These are phyloP conservation scores for Sardinella longiceps DNA, from an alignment of 2,797 vertebrate species.

Conservation along the genomic window DNA sequence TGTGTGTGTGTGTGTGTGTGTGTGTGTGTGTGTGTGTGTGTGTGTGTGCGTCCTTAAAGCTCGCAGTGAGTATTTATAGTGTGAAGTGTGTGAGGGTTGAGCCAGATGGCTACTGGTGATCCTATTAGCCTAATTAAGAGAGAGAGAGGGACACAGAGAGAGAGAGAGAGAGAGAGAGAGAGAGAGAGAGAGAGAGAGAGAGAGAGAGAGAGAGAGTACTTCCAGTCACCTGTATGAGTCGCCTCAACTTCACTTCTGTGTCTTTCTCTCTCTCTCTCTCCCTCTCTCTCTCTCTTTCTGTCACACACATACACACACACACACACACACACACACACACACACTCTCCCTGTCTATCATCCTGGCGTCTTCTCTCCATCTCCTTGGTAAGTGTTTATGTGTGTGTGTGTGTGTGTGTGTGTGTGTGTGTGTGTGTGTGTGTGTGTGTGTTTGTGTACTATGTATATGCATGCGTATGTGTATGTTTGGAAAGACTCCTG, in stretches of 20 bases:
- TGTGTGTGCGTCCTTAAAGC: neutral
- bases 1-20: neutral
- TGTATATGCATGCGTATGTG: no score
- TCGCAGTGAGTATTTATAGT: slow-evolving; percentile 50
- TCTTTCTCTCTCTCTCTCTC: neutral
- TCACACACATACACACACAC: no score
- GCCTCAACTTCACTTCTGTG: neutral
- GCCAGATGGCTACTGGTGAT: slow-evolving; percentile 51
- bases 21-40: slow-evolving; percentile 1
- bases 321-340: neutral
- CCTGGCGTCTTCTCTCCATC: neutral
- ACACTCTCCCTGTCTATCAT: neutral
- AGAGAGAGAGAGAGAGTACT: no score
- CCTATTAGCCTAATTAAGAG: slow-evolving; percentile 54
- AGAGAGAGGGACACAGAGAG: neutral
- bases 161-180: neutral
- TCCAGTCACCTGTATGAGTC: slow-evolving; percentile 34
- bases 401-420: neutral
- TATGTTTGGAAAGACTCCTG: no score
- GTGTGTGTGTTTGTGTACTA: no score
- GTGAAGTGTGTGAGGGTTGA: slow-evolving; percentile 33
- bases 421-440: no score
- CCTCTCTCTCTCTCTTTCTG: neutral
- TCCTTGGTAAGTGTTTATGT: neutral
- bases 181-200: neutral